Evolutionary conservation across 2,888 invertebrate genomes (phyloP), one percentile per base, ranked within the genome.

Genomic region (Steromphala cineraria): DNA sequence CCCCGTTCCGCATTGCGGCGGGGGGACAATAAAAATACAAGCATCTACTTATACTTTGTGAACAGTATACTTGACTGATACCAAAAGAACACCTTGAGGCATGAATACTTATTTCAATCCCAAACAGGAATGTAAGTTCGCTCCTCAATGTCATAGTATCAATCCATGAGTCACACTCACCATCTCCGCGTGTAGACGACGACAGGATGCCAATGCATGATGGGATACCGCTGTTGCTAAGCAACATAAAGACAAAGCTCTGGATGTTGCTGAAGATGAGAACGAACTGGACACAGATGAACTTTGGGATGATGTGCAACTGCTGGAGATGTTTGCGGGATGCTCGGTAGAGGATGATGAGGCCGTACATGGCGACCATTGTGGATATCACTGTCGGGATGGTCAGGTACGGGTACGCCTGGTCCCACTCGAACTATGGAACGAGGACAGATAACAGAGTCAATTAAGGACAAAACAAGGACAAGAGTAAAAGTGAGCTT

Each of bases 291-390:
- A 82, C 53, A 53, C 67, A 53, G 67, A 76, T 21, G 62, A 80
- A 82, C 67, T 82, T 82, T 13, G 80, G 78, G n/a, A 56, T 31
- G 67, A 82, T 77, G 53, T 79, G 24, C 53, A 53, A 15, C 7
- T 53, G 53, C 52, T 36, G 40, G 7, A 82, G 67, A 31, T 79
- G 78, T 21, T 78, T 55, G 31, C 62, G 40, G 67, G 82, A 75
- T n/a, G 79, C 53, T 0, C 82, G 67, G 78, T 75, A 82, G 46
- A 82, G 17, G 28, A 82, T 46, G 67, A 80, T 75, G 36, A 82
- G 56, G 4, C 82, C 82, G 36, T 82, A 82, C 82, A 82, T 82
- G 28, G 82, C 82, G 17, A 71, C 15, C 19, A 82, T 52, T 36
- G 82, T 80, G 21, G 78, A 78, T 4, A 80, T 10, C 10, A 21